Conservation (phyloP, 2,888 invertebrate genomes). For the Drosophila subsilvestris region DNA sequence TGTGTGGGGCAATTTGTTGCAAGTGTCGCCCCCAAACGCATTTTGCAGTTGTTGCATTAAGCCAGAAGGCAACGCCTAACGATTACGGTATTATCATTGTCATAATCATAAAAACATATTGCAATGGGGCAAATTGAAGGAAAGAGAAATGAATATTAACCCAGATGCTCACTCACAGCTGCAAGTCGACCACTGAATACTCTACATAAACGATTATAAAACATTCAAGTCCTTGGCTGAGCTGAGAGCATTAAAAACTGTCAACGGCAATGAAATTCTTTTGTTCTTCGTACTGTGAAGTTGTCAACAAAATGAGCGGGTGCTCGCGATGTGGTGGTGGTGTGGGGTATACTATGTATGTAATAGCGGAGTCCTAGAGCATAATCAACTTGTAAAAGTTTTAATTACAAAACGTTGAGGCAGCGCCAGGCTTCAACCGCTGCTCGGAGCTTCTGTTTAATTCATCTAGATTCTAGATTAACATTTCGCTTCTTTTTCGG, state of each 20-base stretch:
- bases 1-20: conserved; percentile 61
- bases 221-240: background rate
- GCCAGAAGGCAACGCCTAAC: conserved; percentile 45
- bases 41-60: conserved; percentile 74
- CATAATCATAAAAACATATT: conserved; percentile 71
- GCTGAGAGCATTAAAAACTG: background rate
- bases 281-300: background rate
- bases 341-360: background rate
- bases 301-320: background rate
- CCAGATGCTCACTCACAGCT: conserved; percentile 1
- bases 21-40: conserved; percentile 72
- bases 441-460: conserved; percentile 54
- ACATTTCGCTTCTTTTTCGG: conserved; percentile 10
- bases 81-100: conserved; percentile 71
- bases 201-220: background rate
- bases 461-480: conserved; percentile 61
- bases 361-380: conserved; percentile 17
- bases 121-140: conserved; percentile 16
- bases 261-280: conserved; percentile 1
- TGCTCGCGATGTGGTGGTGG: background rate
- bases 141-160: conserved; percentile 35
- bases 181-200: conserved; percentile 2
- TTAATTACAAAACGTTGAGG: conserved; percentile 67
- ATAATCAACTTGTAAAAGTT: conserved; percentile 75
- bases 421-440: background rate